Base-by-base conservation (phyloP, 2,888 invertebrate species). In the Mystacides longicornis region DNA sequence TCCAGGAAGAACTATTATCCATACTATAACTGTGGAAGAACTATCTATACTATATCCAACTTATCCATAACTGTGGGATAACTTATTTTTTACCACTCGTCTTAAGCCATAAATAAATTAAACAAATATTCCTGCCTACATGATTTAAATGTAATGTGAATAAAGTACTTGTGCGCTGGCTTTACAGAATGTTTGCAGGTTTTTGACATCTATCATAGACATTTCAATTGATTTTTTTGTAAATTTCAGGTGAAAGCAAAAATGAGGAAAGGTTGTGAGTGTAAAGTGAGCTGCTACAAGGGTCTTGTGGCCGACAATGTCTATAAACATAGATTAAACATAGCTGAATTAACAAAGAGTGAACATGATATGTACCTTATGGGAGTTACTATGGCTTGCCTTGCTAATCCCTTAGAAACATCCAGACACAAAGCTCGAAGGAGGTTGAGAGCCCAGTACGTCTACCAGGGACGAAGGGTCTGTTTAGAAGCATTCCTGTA, bases 361-460 rank as follows among this genome's bases (percentile, higher is more conserved):
- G 88, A 89, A 69, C 88, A 88, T 69, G 88, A 88, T 68, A 88
- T 89, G 88, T 89, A 89, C 67, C 72, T 88, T 64, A 88, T 88
- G 88, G 88, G 88, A n/a, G 85, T 89, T 23, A 87, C 87, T 2
- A 87, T 87, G 87, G 87, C 87, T 0, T 87, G 87, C 64, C 72
- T 88, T 62, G 84, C 86, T 1, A 87, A 88, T 69, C 85, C 85
- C 18, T 83, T 85, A 54, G 84, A 83, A 58, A 85, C 85, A 1
- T 83, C 83, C 1, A 72, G 86, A 20, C 85, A 86, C 63, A 87
- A 86, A 66, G 86, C 87, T 61, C 72, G 87, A 48, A 79, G 85
- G 70, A 77, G 88, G 67, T 73, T 87, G 52, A 73, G 87, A 52
- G 85, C 88, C 0, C 86, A 86, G 61, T 88, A 88, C 65, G 86